These are phyloP conservation scores for Orthosia cruda DNA, from an alignment of 2,888 invertebrate species.

Conservation along the genomic window DNA sequence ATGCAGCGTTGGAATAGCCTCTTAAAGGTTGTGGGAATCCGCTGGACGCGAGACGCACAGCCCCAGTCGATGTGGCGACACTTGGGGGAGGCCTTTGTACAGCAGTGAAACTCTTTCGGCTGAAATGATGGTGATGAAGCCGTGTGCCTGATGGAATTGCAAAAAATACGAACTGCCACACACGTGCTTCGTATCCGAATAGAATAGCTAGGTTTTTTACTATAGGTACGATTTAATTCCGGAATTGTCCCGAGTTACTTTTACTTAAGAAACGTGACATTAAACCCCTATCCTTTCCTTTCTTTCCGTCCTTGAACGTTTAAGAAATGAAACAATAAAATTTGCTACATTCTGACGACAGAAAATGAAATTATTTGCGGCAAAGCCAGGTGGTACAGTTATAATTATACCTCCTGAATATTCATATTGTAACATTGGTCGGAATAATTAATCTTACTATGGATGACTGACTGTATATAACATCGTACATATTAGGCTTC, in stretches of 20 bases:
- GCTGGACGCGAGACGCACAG: too few species aligned
- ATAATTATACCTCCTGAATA: slow-evolving; percentile 43
- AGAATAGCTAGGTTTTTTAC: too few species aligned
- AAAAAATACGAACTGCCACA: too few species aligned
- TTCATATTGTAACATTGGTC: slow-evolving; percentile 37
- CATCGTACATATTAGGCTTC: too few species aligned
- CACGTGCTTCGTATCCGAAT: too few species aligned
- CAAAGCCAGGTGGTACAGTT: slow-evolving; percentile 13
- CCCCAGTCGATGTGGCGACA: too few species aligned
- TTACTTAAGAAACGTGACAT: background rate
- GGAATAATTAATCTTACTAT: slow-evolving; percentile 38
- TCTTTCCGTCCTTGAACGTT: background rate
- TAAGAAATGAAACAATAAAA: slow-evolving; percentile 3
- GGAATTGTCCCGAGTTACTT: background rate
- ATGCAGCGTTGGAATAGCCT: too few species aligned
- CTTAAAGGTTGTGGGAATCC: too few species aligned
- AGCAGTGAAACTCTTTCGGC: too few species aligned
- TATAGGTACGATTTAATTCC: background rate
- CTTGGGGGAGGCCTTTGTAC: too few species aligned
- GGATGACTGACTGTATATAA: background rate
- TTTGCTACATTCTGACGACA: background rate
- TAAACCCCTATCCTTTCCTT: background rate
- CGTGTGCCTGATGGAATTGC: too few species aligned
- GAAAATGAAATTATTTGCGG: slow-evolving; percentile 29
- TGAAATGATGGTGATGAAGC: too few species aligned